Conservation (phyloP, 2,113 vertebrate genomes). For the Upupa epops region DNA sequence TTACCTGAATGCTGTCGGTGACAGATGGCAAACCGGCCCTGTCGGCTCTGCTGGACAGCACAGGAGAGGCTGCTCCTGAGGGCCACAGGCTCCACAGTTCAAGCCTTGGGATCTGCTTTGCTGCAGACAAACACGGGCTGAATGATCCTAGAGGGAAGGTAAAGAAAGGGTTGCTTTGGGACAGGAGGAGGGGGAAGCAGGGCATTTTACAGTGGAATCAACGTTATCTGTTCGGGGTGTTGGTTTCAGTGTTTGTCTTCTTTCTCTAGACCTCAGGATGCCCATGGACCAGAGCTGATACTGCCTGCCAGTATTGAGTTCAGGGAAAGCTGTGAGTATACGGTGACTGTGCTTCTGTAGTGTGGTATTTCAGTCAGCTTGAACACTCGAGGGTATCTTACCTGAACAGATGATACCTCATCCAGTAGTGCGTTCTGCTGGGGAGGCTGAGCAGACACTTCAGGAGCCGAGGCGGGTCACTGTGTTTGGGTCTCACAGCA, state of each 20-base stretch:
- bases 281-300: constrained; percentile 82
- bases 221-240: background rate
- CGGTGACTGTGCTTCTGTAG: background rate
- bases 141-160: background rate
- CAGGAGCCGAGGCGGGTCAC: background rate
- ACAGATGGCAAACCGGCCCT: constrained; percentile 14
- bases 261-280: constrained; percentile 84
- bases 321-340: constrained; percentile 94
- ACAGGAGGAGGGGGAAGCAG: background rate
- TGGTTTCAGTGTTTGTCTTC: constrained; percentile 10
- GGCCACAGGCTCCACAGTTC: background rate
- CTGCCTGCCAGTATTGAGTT: constrained; percentile 96
- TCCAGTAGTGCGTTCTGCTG: background rate
- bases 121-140: background rate
- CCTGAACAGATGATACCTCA: background rate
- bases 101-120: background rate
- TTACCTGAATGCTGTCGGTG: background rate
- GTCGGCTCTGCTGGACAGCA: rapidly evolving
- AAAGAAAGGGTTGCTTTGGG: background rate
- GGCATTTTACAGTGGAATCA: background rate
- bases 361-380: background rate
- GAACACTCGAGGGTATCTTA: background rate
- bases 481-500: too few relatives aligned
- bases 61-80: background rate
- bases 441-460: background rate